phyloP scores from a whole-genome alignment of 2,113 vertebrate genomes.

The Xiphophorus couchianus region DNA sequence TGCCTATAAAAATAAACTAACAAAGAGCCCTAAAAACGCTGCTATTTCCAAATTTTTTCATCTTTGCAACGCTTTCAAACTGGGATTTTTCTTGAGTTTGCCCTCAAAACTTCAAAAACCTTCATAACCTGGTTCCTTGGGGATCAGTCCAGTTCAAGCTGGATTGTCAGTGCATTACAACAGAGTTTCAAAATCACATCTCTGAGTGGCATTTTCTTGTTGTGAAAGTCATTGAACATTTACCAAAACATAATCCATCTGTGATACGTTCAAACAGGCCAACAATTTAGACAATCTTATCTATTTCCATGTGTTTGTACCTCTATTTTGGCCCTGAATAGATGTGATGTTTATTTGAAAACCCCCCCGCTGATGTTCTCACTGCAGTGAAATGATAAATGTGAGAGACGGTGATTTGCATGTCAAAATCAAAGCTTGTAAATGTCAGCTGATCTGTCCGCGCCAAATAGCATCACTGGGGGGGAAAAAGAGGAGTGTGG shows the following conservation, averaged over 20 bases:
- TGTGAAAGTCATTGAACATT: neutral
- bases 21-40: neutral
- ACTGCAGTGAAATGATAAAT: neutral
- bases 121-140: neutral
- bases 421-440: slow-evolving; percentile 16
- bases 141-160: neutral
- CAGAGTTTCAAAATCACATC: slow-evolving; percentile 9
- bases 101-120: neutral
- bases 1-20: neutral
- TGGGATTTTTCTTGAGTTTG: neutral
- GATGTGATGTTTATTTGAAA: neutral
- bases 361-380: neutral
- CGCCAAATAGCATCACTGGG: neutral
- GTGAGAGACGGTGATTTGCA: slow-evolving; percentile 8
- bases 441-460: slow-evolving; percentile 2
- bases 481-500: neutral
- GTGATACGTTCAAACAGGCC: neutral
- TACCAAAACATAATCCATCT: neutral
- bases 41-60: neutral
- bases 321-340: neutral
- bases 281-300: neutral
- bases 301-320: neutral
- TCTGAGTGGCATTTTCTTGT: neutral
- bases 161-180: neutral
- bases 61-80: neutral